Evolutionary conservation across 2,888 invertebrate genomes (phyloP).

Genomic region (Drosophila nr. fundita): DNA sequence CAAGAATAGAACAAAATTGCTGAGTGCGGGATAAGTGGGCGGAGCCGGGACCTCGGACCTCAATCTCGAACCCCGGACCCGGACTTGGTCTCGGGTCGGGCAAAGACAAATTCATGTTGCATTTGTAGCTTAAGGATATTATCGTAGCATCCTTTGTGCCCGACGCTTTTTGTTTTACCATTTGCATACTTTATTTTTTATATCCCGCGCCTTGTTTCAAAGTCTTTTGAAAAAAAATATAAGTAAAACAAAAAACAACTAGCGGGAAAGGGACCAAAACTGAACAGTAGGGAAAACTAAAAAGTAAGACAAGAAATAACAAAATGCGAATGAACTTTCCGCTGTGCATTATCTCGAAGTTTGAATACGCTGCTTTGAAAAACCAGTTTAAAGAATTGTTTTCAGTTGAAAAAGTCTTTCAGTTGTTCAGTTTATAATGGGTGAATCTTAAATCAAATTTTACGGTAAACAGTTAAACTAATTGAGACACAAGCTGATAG

Average conservation of each 20-base stretch:
- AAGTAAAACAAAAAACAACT: neutral
- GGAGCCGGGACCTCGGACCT: slow-evolving; percentile 20
- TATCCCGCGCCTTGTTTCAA: slow-evolving; percentile 56
- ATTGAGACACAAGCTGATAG: neutral
- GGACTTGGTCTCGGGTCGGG: slow-evolving; percentile 38
- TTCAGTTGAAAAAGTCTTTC: neutral
- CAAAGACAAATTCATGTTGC: slow-evolving; percentile 80
- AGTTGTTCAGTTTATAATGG: neutral
- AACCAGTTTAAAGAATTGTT: neutral
- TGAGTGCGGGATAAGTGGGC: slow-evolving; percentile 44
- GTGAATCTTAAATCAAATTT: neutral
- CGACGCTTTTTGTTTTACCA: slow-evolving; percentile 66
- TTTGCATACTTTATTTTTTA: slow-evolving; percentile 69
- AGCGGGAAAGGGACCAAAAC: neutral
- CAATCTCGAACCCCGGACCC: slow-evolving; percentile 1
- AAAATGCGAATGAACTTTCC: slow-evolving; percentile 1
- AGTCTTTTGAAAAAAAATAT: slow-evolving; percentile 37
- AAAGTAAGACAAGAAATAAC: slow-evolving; percentile 22
- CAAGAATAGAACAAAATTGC: slow-evolving; percentile 43
- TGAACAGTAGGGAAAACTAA: slow-evolving; percentile 27
- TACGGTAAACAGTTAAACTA: neutral
- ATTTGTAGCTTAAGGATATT: slow-evolving; percentile 81
- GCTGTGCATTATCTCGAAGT: neutral
- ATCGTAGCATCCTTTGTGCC: slow-evolving; percentile 76
- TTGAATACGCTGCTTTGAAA: slow-evolving; percentile 3